phyloP scores from a whole-genome alignment of 2,888 invertebrate species.

The Ichneumoninae sp. region DNA sequence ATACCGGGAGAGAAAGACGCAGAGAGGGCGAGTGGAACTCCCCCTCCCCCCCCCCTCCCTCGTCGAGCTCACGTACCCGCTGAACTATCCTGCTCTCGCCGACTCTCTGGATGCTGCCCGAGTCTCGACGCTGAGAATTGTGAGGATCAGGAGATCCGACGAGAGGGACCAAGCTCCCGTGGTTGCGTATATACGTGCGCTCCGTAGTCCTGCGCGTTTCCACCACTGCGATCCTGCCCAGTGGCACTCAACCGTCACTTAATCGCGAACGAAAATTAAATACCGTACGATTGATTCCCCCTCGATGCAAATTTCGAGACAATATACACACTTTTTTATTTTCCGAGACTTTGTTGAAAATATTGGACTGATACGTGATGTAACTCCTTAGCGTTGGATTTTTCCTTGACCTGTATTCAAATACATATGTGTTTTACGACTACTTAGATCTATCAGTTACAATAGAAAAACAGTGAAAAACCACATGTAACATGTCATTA shows the following conservation, averaged over 20 bases:
- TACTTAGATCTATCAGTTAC: too few species aligned
- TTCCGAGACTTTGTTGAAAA: too few species aligned
- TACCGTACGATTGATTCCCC: too few species aligned
- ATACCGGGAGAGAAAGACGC: conserved; percentile 20
- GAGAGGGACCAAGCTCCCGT: conserved; percentile 5
- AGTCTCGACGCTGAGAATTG: conserved; percentile 30
- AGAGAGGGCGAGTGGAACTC: not conserved
- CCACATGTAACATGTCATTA: too few species aligned
- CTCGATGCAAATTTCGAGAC: too few species aligned
- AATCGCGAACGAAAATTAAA: not conserved
- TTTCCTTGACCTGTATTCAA: too few species aligned
- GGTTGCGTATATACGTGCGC: not conserved
- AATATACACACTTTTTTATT: too few species aligned
- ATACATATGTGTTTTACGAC: too few species aligned
- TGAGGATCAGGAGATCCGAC: conserved; percentile 36
- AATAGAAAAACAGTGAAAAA: too few species aligned
- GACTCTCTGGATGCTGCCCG: conserved; percentile 29
- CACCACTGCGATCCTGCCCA: not conserved
- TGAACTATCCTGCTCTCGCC: conserved; percentile 44
- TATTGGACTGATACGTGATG: too few species aligned
- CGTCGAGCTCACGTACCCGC: conserved; percentile 50
- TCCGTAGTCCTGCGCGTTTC: conserved; percentile 6
- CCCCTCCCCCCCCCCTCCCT: too few species aligned
- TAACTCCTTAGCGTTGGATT: too few species aligned
- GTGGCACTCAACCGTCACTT: conserved; percentile 28